Base-by-base conservation (phyloP, 2,797 vertebrate genomes). In the Acipenser oxyrinchus region DNA sequence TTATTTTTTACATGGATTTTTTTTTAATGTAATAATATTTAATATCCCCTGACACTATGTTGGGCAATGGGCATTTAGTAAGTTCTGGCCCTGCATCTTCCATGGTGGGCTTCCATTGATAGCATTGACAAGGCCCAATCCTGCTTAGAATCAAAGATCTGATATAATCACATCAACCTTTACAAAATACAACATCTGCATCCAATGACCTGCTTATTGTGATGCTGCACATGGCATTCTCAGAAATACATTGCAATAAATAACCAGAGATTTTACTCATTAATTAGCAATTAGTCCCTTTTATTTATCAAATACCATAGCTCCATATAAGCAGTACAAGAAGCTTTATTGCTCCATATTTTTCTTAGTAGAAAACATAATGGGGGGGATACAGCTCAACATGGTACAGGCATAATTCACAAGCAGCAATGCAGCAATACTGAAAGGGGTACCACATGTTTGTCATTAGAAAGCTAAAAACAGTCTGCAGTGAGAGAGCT, bases 31-130 rank as follows among this genome's bases (percentile, higher is more conserved):
- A 37, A 37, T 37, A 37, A 37, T 37, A 37, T 37, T 37, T 37
- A 37, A 37, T 37, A 37, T 37, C 37, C 37, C 18, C 18, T 18
- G 18, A 18, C 18, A 18, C 18, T 4, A 37, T 37, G 3, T 37
- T 37, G 37, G 37, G 37, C 37, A 13, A 11, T 58, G 55, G 55
- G 12, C 55, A 58, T 58, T 7, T 58, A 58, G 11, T 58, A 2
- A n/a, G 5, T 58, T 11, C 10, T 11, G 10, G 55, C 15, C 55
- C 12, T n/a, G 55, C 12, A 58, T 58, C 15, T 58, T 58, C 55
- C 12, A n/a, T 58, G 55, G 15, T 5, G 15, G 12, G 12, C 55
- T 58, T 79, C 79, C 82, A 87, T 86, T 87, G 86, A 79, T 58
- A 58, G 48, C 49, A n/a, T 15, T 60, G 52, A 15, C 58, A n/a